Percentiles rank a stretch among this genome's conserved stretches.
Conservation (phyloP, 2,113 vertebrate species). For the Hydrochoerus hydrochaeris region DNA sequence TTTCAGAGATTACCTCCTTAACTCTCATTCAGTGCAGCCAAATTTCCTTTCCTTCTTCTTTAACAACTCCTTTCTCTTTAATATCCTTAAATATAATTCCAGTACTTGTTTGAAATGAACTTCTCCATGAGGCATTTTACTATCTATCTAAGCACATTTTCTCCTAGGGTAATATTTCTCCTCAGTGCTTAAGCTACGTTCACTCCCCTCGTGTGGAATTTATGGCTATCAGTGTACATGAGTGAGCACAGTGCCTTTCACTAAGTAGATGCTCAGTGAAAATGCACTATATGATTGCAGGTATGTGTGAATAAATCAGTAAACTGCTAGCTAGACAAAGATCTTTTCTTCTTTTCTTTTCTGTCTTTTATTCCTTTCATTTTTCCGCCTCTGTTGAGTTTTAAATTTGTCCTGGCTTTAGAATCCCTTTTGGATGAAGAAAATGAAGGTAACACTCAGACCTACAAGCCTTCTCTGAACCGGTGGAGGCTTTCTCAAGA, state of each 20-base stretch:
- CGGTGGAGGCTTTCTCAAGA: background rate
- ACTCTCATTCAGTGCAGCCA: background rate
- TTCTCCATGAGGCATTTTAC: background rate
- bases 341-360: background rate
- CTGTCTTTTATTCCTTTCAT: too few relatives aligned
- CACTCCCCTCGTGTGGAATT: background rate
- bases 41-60: too few relatives aligned
- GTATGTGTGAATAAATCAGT: background rate
- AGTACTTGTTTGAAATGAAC: background rate
- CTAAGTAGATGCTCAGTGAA: background rate
- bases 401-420: background rate
- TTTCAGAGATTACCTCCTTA: background rate
- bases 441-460: background rate
- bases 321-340: background rate
- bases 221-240: background rate
- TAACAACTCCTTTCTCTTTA: background rate
- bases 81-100: background rate
- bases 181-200: background rate
- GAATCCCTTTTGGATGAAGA: background rate
- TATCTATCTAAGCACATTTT: background rate
- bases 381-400: background rate
- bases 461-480: background rate
- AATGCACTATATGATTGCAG: background rate
- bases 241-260: background rate
- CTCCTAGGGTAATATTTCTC: background rate